Evolutionary conservation across 1,140 invertebrate species (phyloP), one percentile per base, ranked within the genome.

Genomic region (Pissodes strobi): DNA sequence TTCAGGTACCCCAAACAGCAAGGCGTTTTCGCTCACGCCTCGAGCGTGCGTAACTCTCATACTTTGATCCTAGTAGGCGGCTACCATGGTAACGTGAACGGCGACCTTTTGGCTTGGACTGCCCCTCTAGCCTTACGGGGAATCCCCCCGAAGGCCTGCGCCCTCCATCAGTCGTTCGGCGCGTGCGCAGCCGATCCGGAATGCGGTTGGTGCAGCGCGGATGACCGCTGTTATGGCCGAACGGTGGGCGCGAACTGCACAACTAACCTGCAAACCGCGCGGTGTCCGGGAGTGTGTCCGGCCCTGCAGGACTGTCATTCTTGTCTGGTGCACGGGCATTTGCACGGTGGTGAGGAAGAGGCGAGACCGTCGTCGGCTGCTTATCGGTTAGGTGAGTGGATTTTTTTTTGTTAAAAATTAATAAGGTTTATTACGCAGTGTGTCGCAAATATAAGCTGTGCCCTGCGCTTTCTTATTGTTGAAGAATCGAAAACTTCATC

Each of bases 81-180:
- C 22, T 97, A 96, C 78, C 91, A 94, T 74, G 95, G 95, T 3
- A 91, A 93, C 75, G 91, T 97, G 1, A 91, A 92, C 76, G 87
- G 89, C 38, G 92, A 91, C 79, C 79, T 91, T 2, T 81, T 91
- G 60, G 89, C 88, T 0, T 93, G 89, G 71, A 87, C 87, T 3
- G 80, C 91, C 23, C 90, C 90, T 1, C 87, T 87, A 45, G 86
- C 88, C 39, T 84, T 87, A 9, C 84, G 87, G 19, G 82, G 82
- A 15, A 82, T 82, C 57, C 88, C 89, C 1, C 90, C 92, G 72
- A 84, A 86, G 41, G 82, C 87, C 6, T 92, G 90, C 70, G 84
- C 82, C 19, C 83, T 86, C 17, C 90, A 93, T 72, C 84, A 84
- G 55, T 86, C 85, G 21, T 84, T 90, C 61, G 85, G 88, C 13